phyloP scores from a whole-genome alignment of 2,888 invertebrate genomes.

The Timema cristinae region DNA sequence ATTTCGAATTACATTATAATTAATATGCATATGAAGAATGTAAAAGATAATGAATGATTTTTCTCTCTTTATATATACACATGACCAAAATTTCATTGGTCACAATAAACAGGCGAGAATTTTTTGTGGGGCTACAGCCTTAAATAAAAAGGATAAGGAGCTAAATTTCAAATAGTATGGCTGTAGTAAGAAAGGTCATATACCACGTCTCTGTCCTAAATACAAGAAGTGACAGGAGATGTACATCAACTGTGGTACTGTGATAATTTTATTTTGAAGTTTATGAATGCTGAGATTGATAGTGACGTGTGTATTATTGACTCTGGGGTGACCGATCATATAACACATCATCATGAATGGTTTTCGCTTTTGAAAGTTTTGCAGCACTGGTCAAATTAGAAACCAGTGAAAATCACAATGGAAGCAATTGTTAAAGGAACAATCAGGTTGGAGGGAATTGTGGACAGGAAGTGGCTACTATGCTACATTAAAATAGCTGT shows the following conservation, averaged over 20 bases:
- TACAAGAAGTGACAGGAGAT: not conserved
- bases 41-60: no score
- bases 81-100: not conserved
- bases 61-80: no score
- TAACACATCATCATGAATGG: conserved; percentile 29
- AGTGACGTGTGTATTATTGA: conserved; percentile 27
- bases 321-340: conserved; percentile 30
- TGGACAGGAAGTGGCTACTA: conserved; percentile 26
- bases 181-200: conserved; percentile 27
- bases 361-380: conserved; percentile 26
- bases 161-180: conserved; percentile 12
- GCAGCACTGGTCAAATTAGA: conserved; percentile 21
- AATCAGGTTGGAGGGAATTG: conserved; percentile 20
- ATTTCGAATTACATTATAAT: no score
- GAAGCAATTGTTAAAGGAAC: conserved; percentile 26
- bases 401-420: not conserved
- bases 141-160: not conserved
- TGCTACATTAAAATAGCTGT: conserved; percentile 24
- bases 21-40: no score
- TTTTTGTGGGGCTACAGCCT: not conserved
- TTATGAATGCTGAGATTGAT: no score
- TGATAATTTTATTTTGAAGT: conserved; percentile 23
- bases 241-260: conserved; percentile 21
- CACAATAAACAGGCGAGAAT: no score
- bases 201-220: conserved; percentile 27